Base-by-base conservation (phyloP, 2,888 invertebrate species). In the Tipula lateralis region DNA sequence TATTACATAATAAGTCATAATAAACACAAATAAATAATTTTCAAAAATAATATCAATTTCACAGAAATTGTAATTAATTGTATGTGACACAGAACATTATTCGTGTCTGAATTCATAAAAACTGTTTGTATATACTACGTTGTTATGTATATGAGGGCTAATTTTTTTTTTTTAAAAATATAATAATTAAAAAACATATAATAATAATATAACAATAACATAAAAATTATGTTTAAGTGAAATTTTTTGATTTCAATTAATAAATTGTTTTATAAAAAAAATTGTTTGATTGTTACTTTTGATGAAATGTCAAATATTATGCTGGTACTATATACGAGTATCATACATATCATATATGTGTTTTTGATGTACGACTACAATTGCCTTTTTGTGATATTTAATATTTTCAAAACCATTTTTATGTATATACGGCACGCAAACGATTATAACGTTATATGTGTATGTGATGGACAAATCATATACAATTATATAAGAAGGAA, bases 191-290 rank as follows among this genome's bases (percentile, higher is more conserved):
- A 50, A 6, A 66, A 24, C 6, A 50, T 50, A 66, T 24, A 24
- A 24, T 24, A 66, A 66, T 66, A n/a, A n/a, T n/a, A n/a, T n/a
- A 66, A 66, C 66, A 66, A 66, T 66, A 66, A 66, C 66, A 66
- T 66, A 19, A 66, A 66, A 66, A 66, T 66, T 66, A 66, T 66
- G 24, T 24, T 66, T 66, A 66, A 66, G 66, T 66, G 66, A 66
- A 66, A 24, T 66, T 66, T 66, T 66, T 66, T 66, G 66, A 66
- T 66, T 66, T 66, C 66, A 66, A 66, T 66, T 66, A 66, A n/a
- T 66, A 66, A 66, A 66, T 12, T 24, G 13, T 16, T 50, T 50
- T 16, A 50, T 16, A 66, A 66, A 66, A 66, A 24, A 9, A 9
- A 50, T 19, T 7, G 6, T 66, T 66, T 66, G 66, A 66, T 66